phyloP scores from a whole-genome alignment of 2,797 vertebrate species.

The Sebastes minor region DNA sequence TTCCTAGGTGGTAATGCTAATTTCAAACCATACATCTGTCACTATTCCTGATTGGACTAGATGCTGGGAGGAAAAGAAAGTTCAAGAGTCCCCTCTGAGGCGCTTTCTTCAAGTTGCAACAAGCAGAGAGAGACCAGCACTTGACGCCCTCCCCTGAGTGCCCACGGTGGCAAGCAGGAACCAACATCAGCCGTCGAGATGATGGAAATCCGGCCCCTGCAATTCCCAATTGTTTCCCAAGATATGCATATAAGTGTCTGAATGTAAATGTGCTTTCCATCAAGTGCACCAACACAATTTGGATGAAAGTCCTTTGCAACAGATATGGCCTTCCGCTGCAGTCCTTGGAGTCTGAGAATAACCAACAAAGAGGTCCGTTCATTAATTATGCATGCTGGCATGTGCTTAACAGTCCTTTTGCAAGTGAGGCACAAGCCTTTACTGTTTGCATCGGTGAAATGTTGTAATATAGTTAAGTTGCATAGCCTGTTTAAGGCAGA shows the following conservation, averaged over 20 bases:
- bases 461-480: not conserved
- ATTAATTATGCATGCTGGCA: slow-evolving; percentile 31
- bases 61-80: not conserved
- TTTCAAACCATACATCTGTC: not conserved
- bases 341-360: slow-evolving; percentile 8
- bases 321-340: not conserved
- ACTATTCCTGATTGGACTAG: not conserved
- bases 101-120: not conserved
- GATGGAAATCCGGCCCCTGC: not conserved
- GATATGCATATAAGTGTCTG: not conserved
- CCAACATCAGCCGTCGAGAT: not conserved
- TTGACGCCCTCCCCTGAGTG: not conserved
- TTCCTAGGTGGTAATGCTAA: not conserved
- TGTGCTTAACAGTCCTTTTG: not conserved
- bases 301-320: slow-evolving; percentile 3
- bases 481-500: not conserved
- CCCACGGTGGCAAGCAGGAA: not conserved
- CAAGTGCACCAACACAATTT: not conserved
- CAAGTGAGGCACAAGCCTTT: not conserved
- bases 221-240: not conserved
- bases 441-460: slow-evolving; percentile 4
- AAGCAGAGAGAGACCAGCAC: not conserved
- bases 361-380: slow-evolving; percentile 26
- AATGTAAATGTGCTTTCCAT: not conserved
- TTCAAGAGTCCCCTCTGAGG: not conserved